These are phyloP conservation scores for Eidolon dupreanum DNA, from an alignment of 2,797 vertebrate genomes.

Conservation along the genomic window DNA sequence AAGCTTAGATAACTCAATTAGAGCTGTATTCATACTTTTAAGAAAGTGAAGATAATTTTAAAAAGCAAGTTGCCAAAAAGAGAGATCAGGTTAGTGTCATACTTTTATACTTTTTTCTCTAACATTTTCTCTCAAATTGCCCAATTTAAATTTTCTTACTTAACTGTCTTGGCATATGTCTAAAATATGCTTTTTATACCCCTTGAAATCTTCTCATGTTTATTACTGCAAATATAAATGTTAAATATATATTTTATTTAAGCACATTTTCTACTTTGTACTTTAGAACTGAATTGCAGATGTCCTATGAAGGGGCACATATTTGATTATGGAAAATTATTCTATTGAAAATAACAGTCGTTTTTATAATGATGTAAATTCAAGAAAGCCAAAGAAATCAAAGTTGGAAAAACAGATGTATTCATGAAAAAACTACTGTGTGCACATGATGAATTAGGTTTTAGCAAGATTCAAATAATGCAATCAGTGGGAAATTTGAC, in stretches of 20 bases:
- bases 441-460: conserved; percentile 65
- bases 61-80: conserved; percentile 38
- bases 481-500: conserved; percentile 78
- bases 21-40: not conserved
- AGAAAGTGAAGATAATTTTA: conserved; percentile 45
- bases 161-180: conserved; percentile 41
- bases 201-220: conserved; percentile 49
- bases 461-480: conserved; percentile 74
- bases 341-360: conserved; percentile 83
- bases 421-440: conserved; percentile 69
- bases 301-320: conserved; percentile 83
- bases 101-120: conserved; percentile 33
- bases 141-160: conserved; percentile 53
- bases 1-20: conserved; percentile 23
- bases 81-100: not conserved
- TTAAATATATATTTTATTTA: conserved; percentile 81
- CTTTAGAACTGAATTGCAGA: conserved; percentile 81
- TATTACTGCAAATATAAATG: conserved; percentile 67
- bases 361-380: conserved; percentile 81
- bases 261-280: conserved; percentile 80
- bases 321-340: conserved; percentile 84
- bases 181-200: conserved; percentile 13
- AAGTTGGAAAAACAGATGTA: conserved; percentile 78
- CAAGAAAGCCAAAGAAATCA: conserved; percentile 65
- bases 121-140: conserved; percentile 39